Conservation (phyloP, 2,113 vertebrate genomes). For the Struthio camelus region DNA sequence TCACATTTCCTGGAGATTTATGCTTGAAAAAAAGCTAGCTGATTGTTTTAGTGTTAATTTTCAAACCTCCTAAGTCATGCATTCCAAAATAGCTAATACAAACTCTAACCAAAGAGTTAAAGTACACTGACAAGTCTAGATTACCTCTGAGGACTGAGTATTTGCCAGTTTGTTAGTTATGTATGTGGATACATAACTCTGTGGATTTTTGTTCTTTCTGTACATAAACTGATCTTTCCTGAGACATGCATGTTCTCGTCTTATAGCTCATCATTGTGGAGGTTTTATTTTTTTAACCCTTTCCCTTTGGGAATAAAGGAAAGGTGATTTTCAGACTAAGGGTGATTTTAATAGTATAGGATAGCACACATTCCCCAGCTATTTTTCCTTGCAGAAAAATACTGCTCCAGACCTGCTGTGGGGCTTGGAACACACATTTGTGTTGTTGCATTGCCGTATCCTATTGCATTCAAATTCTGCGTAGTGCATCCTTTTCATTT, state of each 20-base stretch:
- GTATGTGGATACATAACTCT: neutral
- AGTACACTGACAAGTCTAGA: neutral
- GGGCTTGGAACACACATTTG: neutral
- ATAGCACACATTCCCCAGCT: neutral
- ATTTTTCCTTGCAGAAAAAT: neutral
- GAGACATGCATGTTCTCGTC: neutral
- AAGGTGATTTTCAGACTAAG: neutral
- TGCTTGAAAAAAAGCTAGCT: neutral
- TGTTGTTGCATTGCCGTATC: neutral
- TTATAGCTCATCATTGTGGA: neutral
- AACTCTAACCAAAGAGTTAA: neutral
- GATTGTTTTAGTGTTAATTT: neutral
- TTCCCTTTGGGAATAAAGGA: neutral
- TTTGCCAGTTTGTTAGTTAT: neutral
- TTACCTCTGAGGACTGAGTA: neutral
- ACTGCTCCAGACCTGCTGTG: neutral
- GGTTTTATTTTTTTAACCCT: neutral
- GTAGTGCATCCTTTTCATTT: neutral
- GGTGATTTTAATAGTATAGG: neutral
- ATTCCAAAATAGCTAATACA: neutral
- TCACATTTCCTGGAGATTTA: slow-evolving; percentile 7
- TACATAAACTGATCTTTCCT: neutral
- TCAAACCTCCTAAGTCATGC: neutral
- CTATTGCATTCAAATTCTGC: neutral
- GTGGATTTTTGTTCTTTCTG: neutral